Evolutionary conservation across 2,888 invertebrate genomes (phyloP).

Genomic region (Rhorus exstirpatorius): DNA sequence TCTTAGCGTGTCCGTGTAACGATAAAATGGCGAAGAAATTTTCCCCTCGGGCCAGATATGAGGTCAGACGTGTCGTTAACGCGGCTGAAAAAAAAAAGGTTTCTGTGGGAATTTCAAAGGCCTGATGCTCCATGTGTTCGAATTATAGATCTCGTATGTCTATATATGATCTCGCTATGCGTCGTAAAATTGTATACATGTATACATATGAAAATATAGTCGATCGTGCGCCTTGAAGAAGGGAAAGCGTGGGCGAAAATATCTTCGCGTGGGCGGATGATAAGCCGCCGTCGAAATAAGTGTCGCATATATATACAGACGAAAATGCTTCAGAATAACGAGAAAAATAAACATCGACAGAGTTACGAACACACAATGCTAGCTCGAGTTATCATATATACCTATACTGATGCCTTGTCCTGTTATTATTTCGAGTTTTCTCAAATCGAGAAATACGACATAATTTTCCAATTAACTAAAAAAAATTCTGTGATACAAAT

Average conservation of each 20-base stretch:
- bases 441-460: background rate
- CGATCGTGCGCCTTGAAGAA: constrained; percentile 8
- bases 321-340: constrained; percentile 12
- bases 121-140: background rate
- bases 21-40: background rate
- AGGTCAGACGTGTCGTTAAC: constrained; percentile 17
- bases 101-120: background rate
- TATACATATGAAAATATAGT: background rate
- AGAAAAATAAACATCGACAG: constrained; percentile 21
- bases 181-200: background rate
- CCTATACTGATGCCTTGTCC: background rate
- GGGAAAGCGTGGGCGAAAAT: constrained; percentile 34
- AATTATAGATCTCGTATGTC: background rate
- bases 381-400: background rate
- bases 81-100: background rate
- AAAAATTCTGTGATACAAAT: background rate
- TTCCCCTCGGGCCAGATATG: background rate
- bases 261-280: constrained; percentile 59
- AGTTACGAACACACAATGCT: constrained; percentile 29
- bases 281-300: constrained; percentile 53
- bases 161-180: constrained; percentile 11
- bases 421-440: constrained; percentile 6
- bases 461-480: background rate
- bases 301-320: constrained; percentile 25
- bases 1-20: too few relatives aligned